These are phyloP conservation scores for Sebastes dallii DNA, from an alignment of 2,797 vertebrate genomes.

Conservation along the genomic window DNA sequence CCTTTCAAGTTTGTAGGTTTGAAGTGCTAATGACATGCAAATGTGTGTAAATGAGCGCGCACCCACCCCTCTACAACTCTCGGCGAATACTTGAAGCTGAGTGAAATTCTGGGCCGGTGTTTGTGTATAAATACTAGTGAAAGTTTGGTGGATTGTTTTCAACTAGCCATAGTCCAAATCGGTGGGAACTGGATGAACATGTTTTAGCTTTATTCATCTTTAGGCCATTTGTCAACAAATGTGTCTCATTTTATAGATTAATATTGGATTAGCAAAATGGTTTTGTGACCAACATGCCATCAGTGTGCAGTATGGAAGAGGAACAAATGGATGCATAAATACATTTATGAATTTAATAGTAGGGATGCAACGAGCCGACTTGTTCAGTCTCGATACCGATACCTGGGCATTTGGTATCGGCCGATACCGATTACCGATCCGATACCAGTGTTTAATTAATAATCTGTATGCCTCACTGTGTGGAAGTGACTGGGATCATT, in stretches of 20 bases:
- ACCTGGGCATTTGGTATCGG: too few species aligned
- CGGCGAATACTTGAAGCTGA: conserved; percentile 68
- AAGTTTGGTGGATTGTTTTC: conserved; percentile 67
- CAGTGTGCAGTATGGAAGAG: neutral
- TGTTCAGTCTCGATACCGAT: too few species aligned
- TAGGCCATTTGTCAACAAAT: neutral
- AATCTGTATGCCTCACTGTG: too few species aligned
- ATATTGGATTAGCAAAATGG: neutral
- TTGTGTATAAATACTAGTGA: conserved; percentile 75
- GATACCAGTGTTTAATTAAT: too few species aligned
- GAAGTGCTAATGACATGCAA: conserved; percentile 88
- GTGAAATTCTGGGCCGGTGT: conserved; percentile 65
- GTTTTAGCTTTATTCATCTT: neutral
- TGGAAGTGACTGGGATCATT: too few species aligned
- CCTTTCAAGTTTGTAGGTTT: conserved; percentile 87
- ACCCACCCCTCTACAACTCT: conserved; percentile 69
- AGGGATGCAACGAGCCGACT: too few species aligned
- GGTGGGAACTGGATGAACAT: neutral
- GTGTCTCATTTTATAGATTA: neutral
- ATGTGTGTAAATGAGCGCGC: conserved; percentile 82
- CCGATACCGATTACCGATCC: too few species aligned
- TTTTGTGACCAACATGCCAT: neutral
- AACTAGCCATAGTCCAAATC: conserved; percentile 30
- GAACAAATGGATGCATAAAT: neutral
- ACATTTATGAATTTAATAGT: conserved; percentile 1